Percentiles rank a stretch among this genome's conserved stretches.
These are phyloP conservation scores for Amyelois transitella DNA, from an alignment of 1,140 invertebrate genomes.

Conservation along the genomic window DNA sequence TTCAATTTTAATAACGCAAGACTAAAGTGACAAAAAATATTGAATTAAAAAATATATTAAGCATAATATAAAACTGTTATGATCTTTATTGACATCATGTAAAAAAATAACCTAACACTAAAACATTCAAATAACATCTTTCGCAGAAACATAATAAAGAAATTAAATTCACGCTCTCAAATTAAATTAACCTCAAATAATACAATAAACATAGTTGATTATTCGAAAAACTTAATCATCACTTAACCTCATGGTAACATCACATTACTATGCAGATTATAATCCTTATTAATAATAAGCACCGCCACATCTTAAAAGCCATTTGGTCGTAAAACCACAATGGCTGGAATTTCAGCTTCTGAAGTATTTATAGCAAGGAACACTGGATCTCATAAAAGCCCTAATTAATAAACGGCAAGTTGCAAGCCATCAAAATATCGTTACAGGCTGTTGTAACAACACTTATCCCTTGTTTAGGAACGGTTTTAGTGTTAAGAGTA, in stretches of 20 bases:
- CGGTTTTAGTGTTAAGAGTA: background rate
- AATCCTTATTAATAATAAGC: background rate
- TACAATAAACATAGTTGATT: background rate
- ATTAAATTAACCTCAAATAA: background rate
- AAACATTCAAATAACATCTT: background rate
- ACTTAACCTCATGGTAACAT: background rate
- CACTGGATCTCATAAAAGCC: constrained; percentile 11
- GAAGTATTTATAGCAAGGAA: constrained; percentile 22
- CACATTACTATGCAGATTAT: background rate
- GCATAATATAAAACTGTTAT: no score
- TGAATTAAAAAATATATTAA: no score
- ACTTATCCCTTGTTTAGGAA: constrained; percentile 21
- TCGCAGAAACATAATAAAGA: background rate
- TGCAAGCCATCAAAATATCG: constrained; percentile 37
- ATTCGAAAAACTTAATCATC: background rate
- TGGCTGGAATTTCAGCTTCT: constrained; percentile 11
- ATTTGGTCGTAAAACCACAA: constrained; percentile 9
- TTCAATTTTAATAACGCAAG: no score
- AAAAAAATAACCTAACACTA: no score
- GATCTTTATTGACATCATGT: no score
- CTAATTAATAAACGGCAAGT: constrained; percentile 33
- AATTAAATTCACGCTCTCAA: background rate
- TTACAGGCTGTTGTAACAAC: constrained; percentile 29
- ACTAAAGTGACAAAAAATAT: no score
- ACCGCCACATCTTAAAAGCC: background rate